Base-by-base conservation (phyloP, 1,140 invertebrate genomes). In the Psilanteris sp. region DNA sequence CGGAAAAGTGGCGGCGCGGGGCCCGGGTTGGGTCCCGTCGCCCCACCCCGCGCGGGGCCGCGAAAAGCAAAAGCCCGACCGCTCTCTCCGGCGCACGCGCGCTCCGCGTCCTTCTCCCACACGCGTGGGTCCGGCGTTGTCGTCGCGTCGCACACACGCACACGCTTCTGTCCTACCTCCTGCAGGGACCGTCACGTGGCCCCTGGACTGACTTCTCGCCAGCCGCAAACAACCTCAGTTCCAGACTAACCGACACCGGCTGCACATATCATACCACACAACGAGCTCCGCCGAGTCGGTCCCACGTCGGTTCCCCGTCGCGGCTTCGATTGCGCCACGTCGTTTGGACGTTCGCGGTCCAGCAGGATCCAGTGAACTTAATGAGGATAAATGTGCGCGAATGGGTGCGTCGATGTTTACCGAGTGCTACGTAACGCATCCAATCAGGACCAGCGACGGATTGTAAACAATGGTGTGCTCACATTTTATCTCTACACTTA, bases 161-260 rank as follows among this genome's bases (percentile, higher is more conserved):
- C 68, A 71, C 72, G 68, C 44, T 52, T 31, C 43, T 52, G 59
- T 78, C 70, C 78, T 81, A 79, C 82, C 83, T 84, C 82, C 82
- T 77, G 82, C 82, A 83, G 81, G 81, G 79, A 79, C 80, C 80
- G 81, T 85, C 83, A 84, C 82, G 81, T 83, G 83, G 81, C 76
- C 77, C 77, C 78, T 64, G 62, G 57, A 66, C 59, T 71, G 46
- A 68, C 62, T 76, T 54, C 73, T 79, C 57, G 78, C 77, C 76
- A 74, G 76, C 79, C 82, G 77, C 78, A 81, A 80, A 68, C 79
- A 79, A 76, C 66, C 73, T 80, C 79, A 80, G 86, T 87, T 83
- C 83, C 83, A 85, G 82, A 87, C 85, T 81, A 87, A 81, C 84
- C 84, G 83, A 87, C 79, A 85, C 80, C 81, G 83, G 72, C 54